Evolutionary conservation across 2,888 invertebrate genomes (phyloP), one percentile per base, ranked within the genome.

Genomic region (Blastobasis adustella): DNA sequence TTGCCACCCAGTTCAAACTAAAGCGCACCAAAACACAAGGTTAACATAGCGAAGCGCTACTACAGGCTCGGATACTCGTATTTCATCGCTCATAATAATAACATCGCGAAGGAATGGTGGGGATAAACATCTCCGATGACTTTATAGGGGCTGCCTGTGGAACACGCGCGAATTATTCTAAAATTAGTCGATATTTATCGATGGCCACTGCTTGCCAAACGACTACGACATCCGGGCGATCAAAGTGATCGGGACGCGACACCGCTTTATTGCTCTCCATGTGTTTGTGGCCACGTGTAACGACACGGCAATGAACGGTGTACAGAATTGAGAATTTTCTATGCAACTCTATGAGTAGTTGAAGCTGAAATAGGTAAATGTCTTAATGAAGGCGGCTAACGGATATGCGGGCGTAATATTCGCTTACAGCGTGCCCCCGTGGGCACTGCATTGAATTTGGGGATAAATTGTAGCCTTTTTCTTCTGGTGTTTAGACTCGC

Each of bases 221-320:
- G 75, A 71, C 72, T 74, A 76, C 71, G 84, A 83, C 84, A 81
- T 79, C 80, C 82, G 80, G 76, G 68, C 76, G 83, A 84, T 85
- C 83, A 85, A 84, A 85, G 83, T 78, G 78, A 84, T 82, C 70
- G 78, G 67, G 70, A 37, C 38, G 58, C 61, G 6, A 10, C 9
- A 9, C 53, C 68, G 69, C 67, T 80, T 82, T 79, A 79, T 77
- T 72, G 68, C 71, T 52, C 40, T 4, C 10, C 8, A 41, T 10
- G 37, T 37, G 46, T 10, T 1, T 5, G 5, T 45, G 23, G 8
- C 36, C 45, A 45, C 8, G 8, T 23, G 37, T 5, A 45, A 9
- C 45, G 36, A 36, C 1, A 23, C 23, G 23, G 23, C 23, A 23
- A 23, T 23, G 23, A 23, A 23, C 23, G 23, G 23, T 23, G 23